These are phyloP conservation scores for Cryptophagus acutangulus DNA, from an alignment of 2,888 invertebrate genomes.

Conservation along the genomic window DNA sequence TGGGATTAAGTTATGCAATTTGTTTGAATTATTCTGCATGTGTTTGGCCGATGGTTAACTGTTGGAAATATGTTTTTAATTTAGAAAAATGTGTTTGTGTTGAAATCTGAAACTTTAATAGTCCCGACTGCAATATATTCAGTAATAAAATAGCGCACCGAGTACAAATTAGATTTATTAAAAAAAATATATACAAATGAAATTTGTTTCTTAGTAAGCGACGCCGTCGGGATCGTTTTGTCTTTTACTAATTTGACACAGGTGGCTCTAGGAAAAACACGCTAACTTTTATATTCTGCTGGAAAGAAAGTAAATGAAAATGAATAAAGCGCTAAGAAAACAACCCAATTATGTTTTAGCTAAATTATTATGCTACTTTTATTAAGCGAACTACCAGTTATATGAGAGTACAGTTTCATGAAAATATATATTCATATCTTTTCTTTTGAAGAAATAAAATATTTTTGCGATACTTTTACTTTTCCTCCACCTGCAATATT, in stretches of 20 bases:
- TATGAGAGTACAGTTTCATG: not conserved
- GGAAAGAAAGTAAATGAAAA: slow-evolving; percentile 30
- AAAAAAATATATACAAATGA: slow-evolving; percentile 32
- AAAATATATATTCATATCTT: slow-evolving; percentile 9
- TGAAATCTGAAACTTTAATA: too few relatives aligned
- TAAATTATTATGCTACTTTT: slow-evolving; percentile 20
- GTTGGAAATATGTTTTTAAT: not conserved
- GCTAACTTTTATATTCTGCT: slow-evolving; percentile 34
- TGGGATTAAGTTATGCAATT: too few relatives aligned
- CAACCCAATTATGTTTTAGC: slow-evolving; percentile 24
- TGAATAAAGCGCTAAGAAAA: slow-evolving; percentile 27
- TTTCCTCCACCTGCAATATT: too few relatives aligned
- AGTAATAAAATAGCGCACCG: slow-evolving; percentile 27
- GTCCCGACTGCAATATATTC: slow-evolving; percentile 12
- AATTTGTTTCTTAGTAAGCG: slow-evolving; percentile 29
- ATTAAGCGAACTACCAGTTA: slow-evolving; percentile 2
- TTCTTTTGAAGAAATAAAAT: too few relatives aligned
- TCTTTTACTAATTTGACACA: slow-evolving; percentile 47
- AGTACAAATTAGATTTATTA: slow-evolving; percentile 36
- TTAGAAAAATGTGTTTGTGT: slow-evolving; percentile 1
- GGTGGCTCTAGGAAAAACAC: slow-evolving; percentile 37
- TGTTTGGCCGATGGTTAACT: too few relatives aligned
- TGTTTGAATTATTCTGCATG: too few relatives aligned
- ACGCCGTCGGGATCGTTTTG: slow-evolving; percentile 40
- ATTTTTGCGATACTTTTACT: too few relatives aligned